Evolutionary conservation across 53 echinoderm and acorn worm genomes (phyloP).

Genomic region (Arbacia lixula): DNA sequence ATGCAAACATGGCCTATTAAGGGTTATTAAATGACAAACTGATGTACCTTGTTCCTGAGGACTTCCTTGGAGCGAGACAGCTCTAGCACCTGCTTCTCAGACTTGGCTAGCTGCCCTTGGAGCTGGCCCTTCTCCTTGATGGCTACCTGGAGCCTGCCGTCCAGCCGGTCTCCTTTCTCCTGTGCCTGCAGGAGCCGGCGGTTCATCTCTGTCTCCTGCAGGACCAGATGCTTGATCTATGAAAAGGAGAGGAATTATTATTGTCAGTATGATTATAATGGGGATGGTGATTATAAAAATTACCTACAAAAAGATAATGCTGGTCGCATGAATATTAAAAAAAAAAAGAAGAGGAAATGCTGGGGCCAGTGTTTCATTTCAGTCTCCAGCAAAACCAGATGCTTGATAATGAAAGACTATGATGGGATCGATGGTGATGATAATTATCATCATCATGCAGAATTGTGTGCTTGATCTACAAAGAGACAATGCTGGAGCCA

Average conservation of each 20-base stretch:
- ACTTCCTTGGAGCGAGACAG: slow-evolving; percentile 66
- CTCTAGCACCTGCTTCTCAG: slow-evolving; percentile 72
- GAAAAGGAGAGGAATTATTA: neutral
- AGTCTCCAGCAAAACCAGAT: neutral
- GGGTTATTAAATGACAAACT: too few species aligned
- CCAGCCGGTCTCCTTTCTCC: slow-evolving; percentile 58
- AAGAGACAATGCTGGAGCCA: too few species aligned
- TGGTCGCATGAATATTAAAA: too few species aligned
- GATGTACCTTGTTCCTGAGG: slow-evolving; percentile 70
- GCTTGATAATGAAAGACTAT: too few species aligned
- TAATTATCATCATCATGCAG: too few species aligned
- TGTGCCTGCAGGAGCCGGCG: slow-evolving; percentile 58
- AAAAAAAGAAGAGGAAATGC: too few species aligned
- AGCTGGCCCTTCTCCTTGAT: slow-evolving; percentile 73
- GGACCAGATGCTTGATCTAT: slow-evolving; percentile 57
- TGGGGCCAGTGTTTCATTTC: neutral
- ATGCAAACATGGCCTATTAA: too few species aligned
- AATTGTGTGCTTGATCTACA: too few species aligned
- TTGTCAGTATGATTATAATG: neutral
- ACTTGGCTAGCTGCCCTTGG: slow-evolving; percentile 70
- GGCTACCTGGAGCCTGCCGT: slow-evolving; percentile 74
- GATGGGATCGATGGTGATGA: too few species aligned
- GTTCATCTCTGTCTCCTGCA: slow-evolving; percentile 58
- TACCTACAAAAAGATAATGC: too few species aligned
- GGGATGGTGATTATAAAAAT: too few species aligned